These are phyloP conservation scores for Monodelphis domestica DNA, from an alignment of 2,797 vertebrate species.

Conservation along the genomic window DNA sequence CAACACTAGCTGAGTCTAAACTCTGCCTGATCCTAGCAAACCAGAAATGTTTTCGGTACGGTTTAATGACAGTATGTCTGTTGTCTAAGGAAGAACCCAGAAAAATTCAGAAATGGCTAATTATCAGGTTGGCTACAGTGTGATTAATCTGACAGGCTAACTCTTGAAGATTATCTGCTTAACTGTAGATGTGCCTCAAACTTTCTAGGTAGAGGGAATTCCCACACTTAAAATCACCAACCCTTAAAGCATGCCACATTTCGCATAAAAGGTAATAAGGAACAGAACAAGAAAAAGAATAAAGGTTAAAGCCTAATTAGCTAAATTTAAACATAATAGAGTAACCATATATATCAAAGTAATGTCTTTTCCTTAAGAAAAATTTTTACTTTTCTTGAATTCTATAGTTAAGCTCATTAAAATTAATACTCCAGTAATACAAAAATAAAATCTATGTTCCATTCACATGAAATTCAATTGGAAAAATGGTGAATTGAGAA, in stretches of 20 bases:
- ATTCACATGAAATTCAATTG: constrained; percentile 3
- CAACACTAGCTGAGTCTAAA: background rate
- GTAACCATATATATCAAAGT: background rate
- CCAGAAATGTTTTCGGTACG: background rate
- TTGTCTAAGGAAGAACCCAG: background rate
- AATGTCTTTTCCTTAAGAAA: background rate
- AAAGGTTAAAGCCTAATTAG: background rate
- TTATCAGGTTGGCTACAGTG: background rate
- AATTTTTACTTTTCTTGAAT: background rate
- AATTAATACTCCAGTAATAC: background rate
- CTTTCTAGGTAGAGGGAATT: background rate
- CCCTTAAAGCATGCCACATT: background rate
- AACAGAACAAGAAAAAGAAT: background rate
- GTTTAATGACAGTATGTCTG: background rate
- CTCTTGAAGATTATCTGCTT: background rate
- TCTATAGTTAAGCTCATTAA: constrained; percentile 11
- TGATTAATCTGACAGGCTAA: background rate
- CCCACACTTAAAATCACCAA: background rate
- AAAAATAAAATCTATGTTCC: background rate
- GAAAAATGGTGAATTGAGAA: constrained; percentile 12
- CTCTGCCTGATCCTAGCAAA: background rate
- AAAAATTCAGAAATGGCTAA: background rate
- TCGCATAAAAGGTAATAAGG: background rate
- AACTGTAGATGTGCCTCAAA: background rate
- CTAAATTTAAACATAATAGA: background rate